Percentiles rank a stretch among this genome's conserved stretches.
Conservation (phyloP, 2,113 vertebrate species). For the Caranx melampygus region DNA sequence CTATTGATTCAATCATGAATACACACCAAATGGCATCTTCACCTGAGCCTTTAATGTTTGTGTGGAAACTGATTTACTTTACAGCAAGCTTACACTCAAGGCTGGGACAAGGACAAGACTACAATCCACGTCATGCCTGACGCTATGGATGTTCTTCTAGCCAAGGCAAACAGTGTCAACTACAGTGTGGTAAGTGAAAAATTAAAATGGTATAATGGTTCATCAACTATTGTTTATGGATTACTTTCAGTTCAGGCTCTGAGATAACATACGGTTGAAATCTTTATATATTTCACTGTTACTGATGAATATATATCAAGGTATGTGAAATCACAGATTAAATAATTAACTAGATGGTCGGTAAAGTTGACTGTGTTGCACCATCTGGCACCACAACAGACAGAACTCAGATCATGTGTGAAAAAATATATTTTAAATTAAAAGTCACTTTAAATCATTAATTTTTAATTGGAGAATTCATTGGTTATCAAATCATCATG, state of each 20-base stretch:
- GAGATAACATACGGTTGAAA: not conserved
- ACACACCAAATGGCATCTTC: not conserved
- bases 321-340: not conserved
- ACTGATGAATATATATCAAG: not conserved
- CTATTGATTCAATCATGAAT: not conserved
- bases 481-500: not conserved
- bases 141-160: constrained; percentile 86
- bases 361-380: not conserved
- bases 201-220: not conserved
- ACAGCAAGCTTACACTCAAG: constrained; percentile 83
- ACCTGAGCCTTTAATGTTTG: not conserved
- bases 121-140: constrained; percentile 91
- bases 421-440: not conserved
- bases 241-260: not conserved
- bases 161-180: constrained; percentile 89
- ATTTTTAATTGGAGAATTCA: not conserved
- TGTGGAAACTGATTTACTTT: not conserved
- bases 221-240: not conserved
- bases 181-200: constrained; percentile 81
- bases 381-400: not conserved
- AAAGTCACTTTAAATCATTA: not conserved
- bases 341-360: not conserved
- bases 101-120: constrained; percentile 89
- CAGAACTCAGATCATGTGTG: not conserved
- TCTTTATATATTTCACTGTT: not conserved